Base-by-base conservation (phyloP, 2,113 vertebrate species). In the Zosterops lateralis region DNA sequence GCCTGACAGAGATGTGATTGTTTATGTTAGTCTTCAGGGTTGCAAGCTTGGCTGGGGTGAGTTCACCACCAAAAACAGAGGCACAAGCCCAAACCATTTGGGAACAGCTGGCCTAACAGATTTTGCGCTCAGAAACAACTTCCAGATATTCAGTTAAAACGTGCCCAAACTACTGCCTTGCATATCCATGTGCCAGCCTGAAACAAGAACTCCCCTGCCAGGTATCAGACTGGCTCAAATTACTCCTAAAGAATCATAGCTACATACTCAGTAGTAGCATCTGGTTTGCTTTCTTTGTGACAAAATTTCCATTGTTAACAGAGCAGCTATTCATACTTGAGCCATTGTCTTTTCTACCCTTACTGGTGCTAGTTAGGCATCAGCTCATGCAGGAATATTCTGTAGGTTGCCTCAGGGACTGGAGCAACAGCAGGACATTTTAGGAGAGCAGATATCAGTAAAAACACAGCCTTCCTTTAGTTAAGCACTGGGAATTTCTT, bases 71-170 rank as follows among this genome's bases (percentile, higher is more conserved):
- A 74, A 74, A 80, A 94, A 85, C 81, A 85, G 57, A 90, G 62
- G 64, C 85, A 90, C 95, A 90, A 91, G 91, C 85, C 92, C 78
- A 85, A 93, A 96, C 88, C 83, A 93, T 74, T 76, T 88, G 85
- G 90, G 79, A 93, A 88, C 96, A 96, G 96, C 96, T 96, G 96
- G 67, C 77, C 89, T 83, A 95, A 95, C 92, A 94, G 94, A 95
- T 90, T 91, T 95, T 58, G 72, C 0, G 0, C 62, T 91, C 44
- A 36, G 84, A 92, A 93, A 47, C 77, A 65, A 48, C 81, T 87
- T 92, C 74, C 17, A 26, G 75, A 74, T 88, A 64, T 13, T 58
- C 71, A 83, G 78, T 60, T 90, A 75, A 82, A 92, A 79, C 5
- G 17, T 60, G 47, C 66, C 72, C 66, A 31, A 25, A 36, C 36